Percentiles rank a stretch among this genome's conserved stretches.
Evolutionary conservation across 2,888 invertebrate species (phyloP).

Genomic region (Trypoxylon attenuatum): DNA sequence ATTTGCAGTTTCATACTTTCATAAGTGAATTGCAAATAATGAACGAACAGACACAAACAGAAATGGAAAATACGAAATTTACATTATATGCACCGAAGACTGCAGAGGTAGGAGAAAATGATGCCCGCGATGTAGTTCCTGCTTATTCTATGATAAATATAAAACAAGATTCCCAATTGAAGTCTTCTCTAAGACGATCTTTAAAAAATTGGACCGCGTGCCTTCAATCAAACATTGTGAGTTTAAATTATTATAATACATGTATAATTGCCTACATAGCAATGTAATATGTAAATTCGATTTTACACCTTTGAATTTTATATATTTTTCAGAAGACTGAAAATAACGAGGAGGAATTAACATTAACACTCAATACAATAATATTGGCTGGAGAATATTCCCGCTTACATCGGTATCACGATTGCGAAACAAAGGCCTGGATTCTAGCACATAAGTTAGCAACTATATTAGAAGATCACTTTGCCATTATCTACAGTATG

Average conservation of each 20-base stretch:
- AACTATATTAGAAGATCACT: conserved; percentile 47
- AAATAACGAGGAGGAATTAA: conserved; percentile 54
- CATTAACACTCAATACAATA: conserved; percentile 53
- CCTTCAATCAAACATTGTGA: conserved; percentile 53
- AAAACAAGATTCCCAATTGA: conserved; percentile 55
- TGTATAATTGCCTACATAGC: not conserved
- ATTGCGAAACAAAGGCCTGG: conserved; percentile 64
- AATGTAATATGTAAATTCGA: no score
- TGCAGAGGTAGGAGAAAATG: conserved; percentile 26
- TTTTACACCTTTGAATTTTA: no score
- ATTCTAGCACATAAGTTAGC: conserved; percentile 63
- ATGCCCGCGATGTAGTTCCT: conserved; percentile 58
- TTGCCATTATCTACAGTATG: conserved; percentile 60
- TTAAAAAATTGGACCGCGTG: conserved; percentile 59
- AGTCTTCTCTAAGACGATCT: conserved; percentile 44
- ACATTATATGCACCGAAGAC: conserved; percentile 39
- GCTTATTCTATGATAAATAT: conserved; percentile 65
- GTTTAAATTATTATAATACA: conserved; percentile 27
- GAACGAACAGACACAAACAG: conserved; percentile 47
- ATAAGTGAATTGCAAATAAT: conserved; percentile 48
- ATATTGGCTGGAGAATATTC: conserved; percentile 66
- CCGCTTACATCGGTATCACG: conserved; percentile 61
- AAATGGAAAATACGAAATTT: conserved; percentile 53
- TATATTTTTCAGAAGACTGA: no score
- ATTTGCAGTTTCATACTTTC: conserved; percentile 63